Evolutionary conservation across 2,888 invertebrate genomes (phyloP).

Genomic region (Oscheius sp.): DNA sequence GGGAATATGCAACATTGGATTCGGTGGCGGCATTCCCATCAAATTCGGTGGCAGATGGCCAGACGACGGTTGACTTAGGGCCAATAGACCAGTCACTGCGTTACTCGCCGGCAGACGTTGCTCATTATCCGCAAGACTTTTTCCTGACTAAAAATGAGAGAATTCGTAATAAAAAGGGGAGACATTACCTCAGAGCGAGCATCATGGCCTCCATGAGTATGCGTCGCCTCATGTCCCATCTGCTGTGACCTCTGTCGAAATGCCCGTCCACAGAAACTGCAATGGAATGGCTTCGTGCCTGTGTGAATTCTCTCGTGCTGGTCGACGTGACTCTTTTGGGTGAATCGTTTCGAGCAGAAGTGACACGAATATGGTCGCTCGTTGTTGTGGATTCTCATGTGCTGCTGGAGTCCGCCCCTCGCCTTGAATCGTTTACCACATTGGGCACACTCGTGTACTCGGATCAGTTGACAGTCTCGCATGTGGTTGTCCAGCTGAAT

Average conservation of each 20-base stretch:
- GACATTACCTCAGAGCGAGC: not conserved
- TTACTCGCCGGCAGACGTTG: not conserved
- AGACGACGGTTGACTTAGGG: constrained; percentile 34
- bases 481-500: constrained; percentile 67
- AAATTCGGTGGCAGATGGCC: not conserved
- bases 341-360: constrained; percentile 70
- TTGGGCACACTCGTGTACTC: constrained; percentile 64
- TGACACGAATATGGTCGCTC: constrained; percentile 66
- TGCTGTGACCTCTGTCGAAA: constrained; percentile 72
- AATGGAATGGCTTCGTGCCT: constrained; percentile 69
- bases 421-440: constrained; percentile 70
- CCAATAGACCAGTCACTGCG: constrained; percentile 27
- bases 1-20: constrained; percentile 7
- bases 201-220: constrained; percentile 21
- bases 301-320: constrained; percentile 72
- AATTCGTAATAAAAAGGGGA: not conserved
- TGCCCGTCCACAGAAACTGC: constrained; percentile 50
- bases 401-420: constrained; percentile 71
- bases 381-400: constrained; percentile 69
- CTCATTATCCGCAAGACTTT: not conserved
- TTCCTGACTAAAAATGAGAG: not conserved
- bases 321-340: constrained; percentile 72
- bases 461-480: constrained; percentile 61
- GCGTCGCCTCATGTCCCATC: constrained; percentile 66
- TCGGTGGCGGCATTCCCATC: not conserved